phyloP scores from a whole-genome alignment of 2,888 invertebrate genomes.

The Aleiodes testaceus region DNA sequence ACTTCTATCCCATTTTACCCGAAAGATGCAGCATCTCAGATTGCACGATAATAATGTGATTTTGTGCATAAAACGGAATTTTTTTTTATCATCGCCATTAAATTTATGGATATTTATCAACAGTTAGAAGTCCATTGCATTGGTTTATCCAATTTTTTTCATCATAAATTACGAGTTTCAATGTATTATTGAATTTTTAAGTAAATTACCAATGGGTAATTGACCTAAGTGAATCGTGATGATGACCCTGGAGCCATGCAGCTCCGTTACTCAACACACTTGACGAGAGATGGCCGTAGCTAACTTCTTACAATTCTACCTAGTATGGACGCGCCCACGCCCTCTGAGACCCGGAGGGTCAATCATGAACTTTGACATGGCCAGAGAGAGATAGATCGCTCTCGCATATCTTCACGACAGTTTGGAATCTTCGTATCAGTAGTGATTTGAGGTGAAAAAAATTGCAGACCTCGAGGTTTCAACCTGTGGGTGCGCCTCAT shows the following conservation, averaged over 20 bases:
- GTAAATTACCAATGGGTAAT: constrained; percentile 23
- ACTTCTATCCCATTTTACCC: constrained; percentile 9
- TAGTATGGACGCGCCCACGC: constrained; percentile 34
- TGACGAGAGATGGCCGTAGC: constrained; percentile 28
- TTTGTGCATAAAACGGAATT: too few species aligned
- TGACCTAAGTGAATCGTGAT: constrained; percentile 28
- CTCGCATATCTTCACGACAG: constrained; percentile 16
- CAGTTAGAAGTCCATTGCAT: too few species aligned
- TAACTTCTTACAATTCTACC: constrained; percentile 12
- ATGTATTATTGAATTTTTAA: constrained; percentile 20
- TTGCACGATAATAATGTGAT: too few species aligned
- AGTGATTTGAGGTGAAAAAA: neutral
- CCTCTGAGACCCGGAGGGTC: constrained; percentile 34
- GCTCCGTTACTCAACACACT: constrained; percentile 31
- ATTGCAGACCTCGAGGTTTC: constrained; percentile 13
- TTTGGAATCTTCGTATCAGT: constrained; percentile 1
- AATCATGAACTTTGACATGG: constrained; percentile 25
- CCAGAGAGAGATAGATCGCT: neutral
- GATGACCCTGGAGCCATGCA: constrained; percentile 29
- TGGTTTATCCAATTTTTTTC: too few species aligned
- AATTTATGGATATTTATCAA: too few species aligned
- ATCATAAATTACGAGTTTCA: neutral
- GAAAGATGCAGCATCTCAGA: neutral
- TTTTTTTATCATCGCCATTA: too few species aligned
- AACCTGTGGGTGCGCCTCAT: constrained; percentile 21